A percentile compares a stretch with the other conserved stretches of the same genome.
Evolutionary conservation across 2,797 vertebrate genomes (phyloP).

Genomic region (Malurus splendens): DNA sequence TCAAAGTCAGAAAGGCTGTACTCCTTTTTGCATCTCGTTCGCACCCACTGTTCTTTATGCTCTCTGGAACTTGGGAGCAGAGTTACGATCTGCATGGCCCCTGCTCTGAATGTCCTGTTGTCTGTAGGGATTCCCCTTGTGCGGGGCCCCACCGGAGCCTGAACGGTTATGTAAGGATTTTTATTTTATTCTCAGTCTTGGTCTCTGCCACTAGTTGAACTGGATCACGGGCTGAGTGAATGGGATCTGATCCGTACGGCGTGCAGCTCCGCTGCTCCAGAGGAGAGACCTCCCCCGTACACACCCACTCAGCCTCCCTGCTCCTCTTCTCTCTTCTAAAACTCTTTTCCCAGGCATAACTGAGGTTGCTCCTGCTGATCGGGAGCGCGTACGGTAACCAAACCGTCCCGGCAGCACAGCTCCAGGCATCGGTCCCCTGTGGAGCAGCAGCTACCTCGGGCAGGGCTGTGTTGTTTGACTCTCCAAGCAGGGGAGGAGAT

Average conservation of each 20-base stretch:
- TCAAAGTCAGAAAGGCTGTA: neutral
- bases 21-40: neutral
- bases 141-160: slow-evolving; percentile 30
- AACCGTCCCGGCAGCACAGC: neutral
- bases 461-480: slow-evolving; percentile 8
- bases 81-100: fast-evolving
- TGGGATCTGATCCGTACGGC: slow-evolving; percentile 1
- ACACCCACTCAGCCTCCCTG: neutral
- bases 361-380: neutral
- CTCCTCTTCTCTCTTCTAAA: slow-evolving; percentile 8
- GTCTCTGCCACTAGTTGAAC: slow-evolving; percentile 64
- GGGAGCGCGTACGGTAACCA: neutral
- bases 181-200: slow-evolving; percentile 55
- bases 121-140: slow-evolving; percentile 55
- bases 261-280: neutral
- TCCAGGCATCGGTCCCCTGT: neutral
- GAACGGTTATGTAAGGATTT: slow-evolving; percentile 65
- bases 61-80: neutral
- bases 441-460: neutral
- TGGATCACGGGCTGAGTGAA: slow-evolving; percentile 56
- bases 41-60: neutral
- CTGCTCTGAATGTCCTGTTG: neutral
- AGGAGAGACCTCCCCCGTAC: neutral
- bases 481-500: slow-evolving; percentile 18
- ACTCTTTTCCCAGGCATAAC: neutral